These are phyloP conservation scores for Pituophis catenifer DNA, from an alignment of 2,113 vertebrate genomes.

Conservation along the genomic window DNA sequence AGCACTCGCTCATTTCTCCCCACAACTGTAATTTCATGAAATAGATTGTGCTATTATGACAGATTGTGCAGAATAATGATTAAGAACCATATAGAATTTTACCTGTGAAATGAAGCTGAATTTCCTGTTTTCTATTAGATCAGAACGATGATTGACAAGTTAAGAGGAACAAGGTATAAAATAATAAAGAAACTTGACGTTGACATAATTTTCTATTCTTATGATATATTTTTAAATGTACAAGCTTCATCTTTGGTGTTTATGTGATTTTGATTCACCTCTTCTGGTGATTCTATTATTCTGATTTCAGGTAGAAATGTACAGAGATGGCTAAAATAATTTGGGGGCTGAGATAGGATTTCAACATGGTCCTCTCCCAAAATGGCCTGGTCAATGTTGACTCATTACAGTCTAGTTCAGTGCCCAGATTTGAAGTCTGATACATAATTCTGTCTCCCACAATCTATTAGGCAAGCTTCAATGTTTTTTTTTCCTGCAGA, in stretches of 20 bases:
- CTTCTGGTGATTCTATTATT: too few species aligned
- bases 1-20: not conserved
- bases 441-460: not conserved
- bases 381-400: not conserved
- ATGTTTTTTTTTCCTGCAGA: not conserved
- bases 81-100: not conserved
- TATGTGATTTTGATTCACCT: too few species aligned
- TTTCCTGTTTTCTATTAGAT: not conserved
- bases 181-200: not conserved
- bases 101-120: not conserved
- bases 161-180: not conserved
- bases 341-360: not conserved
- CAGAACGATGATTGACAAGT: not conserved
- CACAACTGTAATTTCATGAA: not conserved
- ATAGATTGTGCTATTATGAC: not conserved
- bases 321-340: too few species aligned
- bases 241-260: too few species aligned
- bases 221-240: not conserved
- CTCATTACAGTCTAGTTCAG: not conserved
- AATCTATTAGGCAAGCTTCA: not conserved
- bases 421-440: not conserved
- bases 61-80: not conserved
- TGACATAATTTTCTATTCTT: not conserved
- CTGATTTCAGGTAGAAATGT: too few species aligned
- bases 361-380: not conserved